These are phyloP conservation scores for Linepithema humile DNA, from an alignment of 1,140 invertebrate species.

Conservation along the genomic window DNA sequence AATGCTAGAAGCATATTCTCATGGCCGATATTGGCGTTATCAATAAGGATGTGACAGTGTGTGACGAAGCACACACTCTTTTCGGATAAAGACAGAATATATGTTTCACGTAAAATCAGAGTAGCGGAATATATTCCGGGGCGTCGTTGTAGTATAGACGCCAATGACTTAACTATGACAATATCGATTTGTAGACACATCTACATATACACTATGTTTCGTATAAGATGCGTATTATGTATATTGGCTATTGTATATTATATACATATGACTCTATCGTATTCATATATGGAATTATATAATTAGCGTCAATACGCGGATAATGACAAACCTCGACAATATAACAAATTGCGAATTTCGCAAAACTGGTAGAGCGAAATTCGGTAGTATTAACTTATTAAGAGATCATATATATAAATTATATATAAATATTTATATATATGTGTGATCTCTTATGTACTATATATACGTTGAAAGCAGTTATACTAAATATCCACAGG, in stretches of 20 bases:
- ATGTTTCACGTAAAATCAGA: constrained; percentile 19
- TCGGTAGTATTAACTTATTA: constrained; percentile 20
- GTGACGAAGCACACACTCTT: not conserved
- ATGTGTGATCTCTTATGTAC: no score
- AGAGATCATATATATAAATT: not conserved
- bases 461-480: constrained; percentile 11
- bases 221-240: constrained; percentile 70
- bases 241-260: constrained; percentile 71
- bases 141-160: constrained; percentile 21
- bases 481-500: constrained; percentile 15
- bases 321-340: constrained; percentile 77
- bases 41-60: not conserved
- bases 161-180: constrained; percentile 75
- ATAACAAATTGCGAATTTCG: constrained; percentile 76
- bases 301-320: constrained; percentile 51
- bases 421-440: no score
- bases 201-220: constrained; percentile 65
- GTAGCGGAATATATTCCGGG: constrained; percentile 14
- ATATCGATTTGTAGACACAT: constrained; percentile 78
- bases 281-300: constrained; percentile 28
- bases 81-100: not conserved
- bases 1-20: not conserved
- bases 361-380: constrained; percentile 30
- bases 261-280: constrained; percentile 33
- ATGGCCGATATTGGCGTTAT: not conserved